Conservation (phyloP, 2,113 vertebrate genomes). For the Ceyx melanurus region DNA sequence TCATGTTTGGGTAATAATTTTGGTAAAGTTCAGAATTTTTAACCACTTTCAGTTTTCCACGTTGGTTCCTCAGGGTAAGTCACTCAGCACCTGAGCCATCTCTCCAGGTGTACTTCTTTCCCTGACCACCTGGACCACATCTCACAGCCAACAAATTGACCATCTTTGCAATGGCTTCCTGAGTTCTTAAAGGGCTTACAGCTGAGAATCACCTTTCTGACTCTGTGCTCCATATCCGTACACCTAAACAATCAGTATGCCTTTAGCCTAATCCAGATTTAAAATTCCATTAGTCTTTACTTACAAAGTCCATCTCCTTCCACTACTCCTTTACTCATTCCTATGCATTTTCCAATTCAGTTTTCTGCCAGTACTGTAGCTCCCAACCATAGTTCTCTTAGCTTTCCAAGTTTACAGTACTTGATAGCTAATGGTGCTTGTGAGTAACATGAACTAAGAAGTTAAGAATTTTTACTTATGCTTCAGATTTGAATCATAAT, state of each 20-base stretch:
- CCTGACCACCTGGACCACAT: not conserved
- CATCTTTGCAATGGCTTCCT: not conserved
- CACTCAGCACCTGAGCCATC: not conserved
- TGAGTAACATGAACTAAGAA: not conserved
- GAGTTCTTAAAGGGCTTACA: not conserved
- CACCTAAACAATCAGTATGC: not conserved
- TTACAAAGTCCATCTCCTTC: not conserved
- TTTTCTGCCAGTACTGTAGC: not conserved
- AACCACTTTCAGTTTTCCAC: not conserved
- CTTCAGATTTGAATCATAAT: not conserved
- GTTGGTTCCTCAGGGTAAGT: not conserved
- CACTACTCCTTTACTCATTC: not conserved
- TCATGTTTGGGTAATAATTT: not conserved
- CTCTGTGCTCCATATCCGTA: not conserved
- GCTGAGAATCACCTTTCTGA: not conserved
- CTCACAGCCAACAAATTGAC: not conserved
- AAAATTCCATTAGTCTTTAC: not conserved
- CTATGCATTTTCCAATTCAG: not conserved
- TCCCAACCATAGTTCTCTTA: not conserved
- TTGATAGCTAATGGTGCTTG: not conserved
- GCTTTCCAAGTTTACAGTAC: not conserved
- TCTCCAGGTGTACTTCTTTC: not conserved
- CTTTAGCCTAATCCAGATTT: not conserved
- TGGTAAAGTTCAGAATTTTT: not conserved
- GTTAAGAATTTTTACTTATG: not conserved